Evolutionary conservation across 2,113 vertebrate species (phyloP).

Genomic region (Tragelaphus imberbis): DNA sequence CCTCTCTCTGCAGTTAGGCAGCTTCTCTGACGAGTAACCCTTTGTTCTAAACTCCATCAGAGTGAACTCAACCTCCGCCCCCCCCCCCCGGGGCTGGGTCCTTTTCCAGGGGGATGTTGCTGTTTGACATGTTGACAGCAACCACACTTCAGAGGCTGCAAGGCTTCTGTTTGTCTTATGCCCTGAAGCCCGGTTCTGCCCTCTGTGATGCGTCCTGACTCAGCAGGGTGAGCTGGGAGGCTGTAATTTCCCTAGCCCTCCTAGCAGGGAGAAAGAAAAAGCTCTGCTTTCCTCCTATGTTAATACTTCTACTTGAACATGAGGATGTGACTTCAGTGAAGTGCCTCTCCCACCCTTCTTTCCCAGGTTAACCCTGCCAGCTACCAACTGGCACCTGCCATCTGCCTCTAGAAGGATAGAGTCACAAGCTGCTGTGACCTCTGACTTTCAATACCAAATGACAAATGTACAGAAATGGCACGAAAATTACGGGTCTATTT

Average conservation of each 20-base stretch:
- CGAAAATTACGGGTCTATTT: not conserved
- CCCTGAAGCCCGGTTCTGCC: accelerated
- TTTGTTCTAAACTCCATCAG: not conserved
- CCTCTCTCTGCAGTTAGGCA: not conserved
- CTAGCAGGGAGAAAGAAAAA: not conserved
- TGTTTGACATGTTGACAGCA: accelerated
- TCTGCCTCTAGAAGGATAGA: not conserved
- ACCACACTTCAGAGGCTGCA: not conserved
- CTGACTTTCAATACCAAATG: not conserved
- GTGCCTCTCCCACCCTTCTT: accelerated
- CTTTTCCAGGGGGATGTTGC: not conserved
- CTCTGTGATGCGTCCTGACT: accelerated
- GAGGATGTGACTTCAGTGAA: not conserved
- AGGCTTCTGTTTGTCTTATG: not conserved
- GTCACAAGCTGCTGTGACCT: not conserved
- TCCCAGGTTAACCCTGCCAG: not conserved
- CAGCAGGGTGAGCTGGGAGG: not conserved
- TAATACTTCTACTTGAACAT: not conserved
- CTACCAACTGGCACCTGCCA: not conserved
- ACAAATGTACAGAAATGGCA: accelerated
- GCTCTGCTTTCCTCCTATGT: not conserved
- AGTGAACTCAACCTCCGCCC: no score
- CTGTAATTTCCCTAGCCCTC: not conserved
- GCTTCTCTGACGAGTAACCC: not conserved
- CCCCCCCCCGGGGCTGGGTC: accelerated